Base-by-base conservation (phyloP, 2,797 vertebrate species). In the Halcyon smyrnensis region DNA sequence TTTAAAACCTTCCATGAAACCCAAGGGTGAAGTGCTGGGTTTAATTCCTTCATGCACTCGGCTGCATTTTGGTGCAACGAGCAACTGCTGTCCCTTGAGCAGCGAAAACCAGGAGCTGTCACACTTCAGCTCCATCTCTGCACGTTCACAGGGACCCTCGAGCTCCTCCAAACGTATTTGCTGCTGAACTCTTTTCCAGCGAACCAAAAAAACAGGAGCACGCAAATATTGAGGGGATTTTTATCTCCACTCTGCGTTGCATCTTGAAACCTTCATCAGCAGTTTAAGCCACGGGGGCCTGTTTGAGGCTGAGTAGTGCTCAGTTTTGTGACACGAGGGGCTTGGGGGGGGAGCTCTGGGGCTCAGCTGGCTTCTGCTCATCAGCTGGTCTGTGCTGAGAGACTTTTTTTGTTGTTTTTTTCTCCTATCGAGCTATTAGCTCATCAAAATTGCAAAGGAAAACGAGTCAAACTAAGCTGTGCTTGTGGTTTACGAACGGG, bases 271-370 rank as follows among this genome's bases (percentile, higher is more conserved):
- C 21, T 34, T 36, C 25, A 8, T 2, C 62, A 70, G 86, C 73
- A 83, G 25, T 36, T 82, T 5, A 19, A 56, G 62, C 54, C 70
- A 4, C 1, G 17, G 34, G 68, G 36, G 39, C 11, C 32, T 54
- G 51, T 82, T 89, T 68, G 77, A 3, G 86, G 69, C 25, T 93
- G 89, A 92, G 87, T 17, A 89, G 87, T n/a, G 16, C 74, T 91
- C 91, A 46, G 74, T 46, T 51, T 43, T 24, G 39, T 32, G 37
- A 27, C 1, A 16, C 0, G 4, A 69, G 45, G 68, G 30, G 34
- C 50, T 36, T 28, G 48, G 12, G 45, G 15, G 51, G n/a, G 74
- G 28, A 65, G 93, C n/a, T 56, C 89, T n/a, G 56, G n/a, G 74
- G 43, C 62, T 84, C 53, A 9, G 2, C 63, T 56, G 68, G 16